These are phyloP conservation scores for Syngnathoides biaculeatus DNA, from an alignment of 2,113 vertebrate genomes.

Conservation along the genomic window DNA sequence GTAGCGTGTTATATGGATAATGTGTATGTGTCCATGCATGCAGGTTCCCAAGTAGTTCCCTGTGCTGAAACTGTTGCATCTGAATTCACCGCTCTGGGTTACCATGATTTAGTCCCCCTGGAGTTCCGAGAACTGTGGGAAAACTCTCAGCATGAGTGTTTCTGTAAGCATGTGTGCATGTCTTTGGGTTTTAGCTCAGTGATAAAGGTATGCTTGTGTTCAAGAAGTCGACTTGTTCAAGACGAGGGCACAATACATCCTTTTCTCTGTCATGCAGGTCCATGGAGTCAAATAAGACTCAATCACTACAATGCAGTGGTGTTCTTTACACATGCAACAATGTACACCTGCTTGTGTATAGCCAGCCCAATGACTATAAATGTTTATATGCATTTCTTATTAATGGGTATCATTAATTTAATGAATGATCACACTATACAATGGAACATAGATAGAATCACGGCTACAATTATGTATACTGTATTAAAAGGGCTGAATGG, in stretches of 20 bases:
- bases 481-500: no score
- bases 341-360: conserved; percentile 10
- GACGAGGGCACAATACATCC: conserved; percentile 55
- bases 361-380: not conserved
- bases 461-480: no score
- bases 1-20: conserved; percentile 11
- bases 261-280: conserved; percentile 49
- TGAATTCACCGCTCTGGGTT: conserved; percentile 70
- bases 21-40: conserved; percentile 25
- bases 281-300: conserved; percentile 50
- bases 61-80: conserved; percentile 65
- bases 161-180: conserved; percentile 26
- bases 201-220: conserved; percentile 60
- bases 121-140: conserved; percentile 73
- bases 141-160: conserved; percentile 52
- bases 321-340: conserved; percentile 25
- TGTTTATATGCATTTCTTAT: not conserved
- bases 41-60: conserved; percentile 60
- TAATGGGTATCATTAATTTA: not conserved
- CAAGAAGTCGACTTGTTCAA: conserved; percentile 50
- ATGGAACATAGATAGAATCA: no score
- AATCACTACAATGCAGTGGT: conserved; percentile 25
- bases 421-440: not conserved
- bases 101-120: conserved; percentile 67
- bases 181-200: conserved; percentile 58